Conservation (phyloP, 2,113 vertebrate genomes). For the Chloropsis hardwickii region DNA sequence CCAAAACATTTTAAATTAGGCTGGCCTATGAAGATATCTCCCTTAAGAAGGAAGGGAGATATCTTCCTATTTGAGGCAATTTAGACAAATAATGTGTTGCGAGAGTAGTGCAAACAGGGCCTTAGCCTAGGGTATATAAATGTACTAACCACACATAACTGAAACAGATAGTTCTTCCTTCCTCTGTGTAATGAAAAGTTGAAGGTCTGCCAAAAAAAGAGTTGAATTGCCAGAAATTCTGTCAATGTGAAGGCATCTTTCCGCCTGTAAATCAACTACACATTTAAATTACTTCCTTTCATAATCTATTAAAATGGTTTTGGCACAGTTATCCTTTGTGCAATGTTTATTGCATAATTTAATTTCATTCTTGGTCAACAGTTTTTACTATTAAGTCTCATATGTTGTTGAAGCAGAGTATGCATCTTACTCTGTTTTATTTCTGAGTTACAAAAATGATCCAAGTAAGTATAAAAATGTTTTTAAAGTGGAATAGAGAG, state of each 20-base stretch:
- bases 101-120: not conserved
- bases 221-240: conserved; percentile 49
- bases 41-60: not conserved
- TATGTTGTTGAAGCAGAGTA: conserved; percentile 4
- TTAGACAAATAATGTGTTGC: not conserved
- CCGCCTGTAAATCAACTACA: conserved; percentile 48
- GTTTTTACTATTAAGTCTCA: not conserved
- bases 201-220: conserved; percentile 44
- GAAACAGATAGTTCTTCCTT: conserved; percentile 53
- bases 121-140: conserved; percentile 10
- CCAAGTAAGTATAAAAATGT: not conserved
- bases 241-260: conserved; percentile 54
- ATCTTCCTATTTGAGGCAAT: not conserved
- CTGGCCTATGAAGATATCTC: not conserved
- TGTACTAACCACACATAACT: not conserved
- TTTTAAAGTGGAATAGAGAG: not conserved
- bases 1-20: not conserved
- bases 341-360: conserved; percentile 38
- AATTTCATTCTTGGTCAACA: conserved; percentile 29
- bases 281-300: conserved; percentile 57
- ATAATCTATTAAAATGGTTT: conserved; percentile 37
- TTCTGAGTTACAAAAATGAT: conserved; percentile 2
- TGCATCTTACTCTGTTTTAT: not conserved
- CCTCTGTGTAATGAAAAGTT: conserved; percentile 46
- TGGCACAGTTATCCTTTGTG: conserved; percentile 28